Percentiles rank a stretch among this genome's conserved stretches.
phyloP scores from a whole-genome alignment of 2,888 invertebrate genomes.

The Agrochola macilenta region DNA sequence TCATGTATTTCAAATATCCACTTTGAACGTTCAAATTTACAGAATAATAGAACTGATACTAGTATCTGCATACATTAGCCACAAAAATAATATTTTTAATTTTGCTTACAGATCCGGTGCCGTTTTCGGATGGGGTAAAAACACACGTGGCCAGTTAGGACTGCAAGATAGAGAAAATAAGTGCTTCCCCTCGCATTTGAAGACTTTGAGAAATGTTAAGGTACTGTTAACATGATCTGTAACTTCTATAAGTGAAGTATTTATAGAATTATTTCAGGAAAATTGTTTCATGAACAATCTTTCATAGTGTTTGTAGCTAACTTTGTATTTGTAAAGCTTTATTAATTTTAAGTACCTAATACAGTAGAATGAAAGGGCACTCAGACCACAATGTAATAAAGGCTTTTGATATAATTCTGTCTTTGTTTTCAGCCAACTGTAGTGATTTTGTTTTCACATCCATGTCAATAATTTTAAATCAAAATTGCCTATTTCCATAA shows the following conservation, averaged over 20 bases:
- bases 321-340: neutral
- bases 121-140: slow-evolving; percentile 97
- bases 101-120: slow-evolving; percentile 92
- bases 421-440: neutral
- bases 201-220: slow-evolving; percentile 93
- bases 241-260: slow-evolving; percentile 32
- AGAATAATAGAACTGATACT: no score
- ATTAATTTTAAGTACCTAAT: neutral
- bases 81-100: neutral
- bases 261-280: neutral
- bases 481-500: neutral
- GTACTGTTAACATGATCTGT: slow-evolving; percentile 79
- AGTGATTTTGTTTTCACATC: neutral
- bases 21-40: no score
- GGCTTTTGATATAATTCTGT: neutral
- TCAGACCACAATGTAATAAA: neutral
- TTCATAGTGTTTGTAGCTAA: neutral
- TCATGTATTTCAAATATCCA: no score
- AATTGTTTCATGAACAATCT: neutral
- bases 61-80: neutral
- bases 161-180: slow-evolving; percentile 93
- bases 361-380: neutral
- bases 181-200: slow-evolving; percentile 93
- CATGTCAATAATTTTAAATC: neutral
- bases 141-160: slow-evolving; percentile 95